Evolutionary conservation across 2,113 vertebrate genomes (phyloP).

Genomic region (Phaethon lepturus): DNA sequence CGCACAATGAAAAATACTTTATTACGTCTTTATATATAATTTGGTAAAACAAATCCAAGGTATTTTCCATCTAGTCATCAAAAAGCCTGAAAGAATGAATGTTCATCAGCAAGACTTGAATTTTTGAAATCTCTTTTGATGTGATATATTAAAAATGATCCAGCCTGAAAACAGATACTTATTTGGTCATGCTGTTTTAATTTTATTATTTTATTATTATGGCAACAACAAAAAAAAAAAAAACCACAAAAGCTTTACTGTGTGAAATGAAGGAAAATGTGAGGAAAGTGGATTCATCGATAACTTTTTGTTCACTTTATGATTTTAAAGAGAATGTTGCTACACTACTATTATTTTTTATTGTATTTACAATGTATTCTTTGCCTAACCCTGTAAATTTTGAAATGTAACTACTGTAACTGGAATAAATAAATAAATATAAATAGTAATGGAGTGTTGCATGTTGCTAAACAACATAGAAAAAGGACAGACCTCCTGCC

Average conservation of each 20-base stretch:
- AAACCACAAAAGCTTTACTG: slow-evolving; percentile 37
- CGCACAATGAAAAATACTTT: not conserved
- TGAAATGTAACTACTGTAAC: slow-evolving; percentile 75
- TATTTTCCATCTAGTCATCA: slow-evolving; percentile 21
- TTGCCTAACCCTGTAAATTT: slow-evolving; percentile 66
- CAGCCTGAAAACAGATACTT: not conserved
- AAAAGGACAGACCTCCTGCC: not conserved
- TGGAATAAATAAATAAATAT: slow-evolving; percentile 79
- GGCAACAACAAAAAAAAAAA: not conserved
- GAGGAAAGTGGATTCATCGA: not conserved
- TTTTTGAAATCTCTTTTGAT: not conserved
- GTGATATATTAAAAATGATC: not conserved
- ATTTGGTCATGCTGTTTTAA: not conserved
- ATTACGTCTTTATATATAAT: not conserved
- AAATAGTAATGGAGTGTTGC: slow-evolving; percentile 47
- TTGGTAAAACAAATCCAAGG: not conserved
- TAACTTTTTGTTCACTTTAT: slow-evolving; percentile 35
- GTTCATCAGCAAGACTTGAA: slow-evolving; percentile 7
- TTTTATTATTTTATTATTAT: not conserved
- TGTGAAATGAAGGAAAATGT: slow-evolving; percentile 40
- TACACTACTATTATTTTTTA: slow-evolving; percentile 56
- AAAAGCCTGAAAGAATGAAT: slow-evolving; percentile 24
- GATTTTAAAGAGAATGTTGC: slow-evolving; percentile 54
- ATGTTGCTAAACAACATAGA: slow-evolving; percentile 51
- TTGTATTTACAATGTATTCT: slow-evolving; percentile 70